Base-by-base conservation (phyloP, 2,113 vertebrate genomes). In the Dicentrarchus labrax region DNA sequence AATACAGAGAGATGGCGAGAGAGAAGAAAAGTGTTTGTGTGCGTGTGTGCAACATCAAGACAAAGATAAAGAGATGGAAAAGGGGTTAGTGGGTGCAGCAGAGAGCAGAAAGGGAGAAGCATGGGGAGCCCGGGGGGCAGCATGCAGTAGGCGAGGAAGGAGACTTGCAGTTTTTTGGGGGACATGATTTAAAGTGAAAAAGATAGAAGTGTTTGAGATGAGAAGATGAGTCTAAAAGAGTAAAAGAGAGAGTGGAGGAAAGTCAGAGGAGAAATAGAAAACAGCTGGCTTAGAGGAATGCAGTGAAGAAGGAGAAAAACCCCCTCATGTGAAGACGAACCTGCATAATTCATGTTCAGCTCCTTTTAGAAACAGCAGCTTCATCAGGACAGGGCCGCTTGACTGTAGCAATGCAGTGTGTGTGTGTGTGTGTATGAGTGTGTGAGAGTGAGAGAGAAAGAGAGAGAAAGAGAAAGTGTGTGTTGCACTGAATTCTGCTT, bases 281-380 rank as follows among this genome's bases (percentile, higher is more conserved):
- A 93, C 87, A 94, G 91, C 92, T 92, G 91, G 91, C 82, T 88
- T 81, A 86, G 84, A 93, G 87, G 86, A 94, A 92, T 75, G 90
- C 80, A 54, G 88, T 24, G 72, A 45, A 86, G 85, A 78, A 81
- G 84, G 71, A 88, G 83, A 86, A 89, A 91, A 92, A 65, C 50
- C 53, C 80, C 88, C 88, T 89, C 74, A 89, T 92, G 93, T 92
- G 93, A 94, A 94, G 94, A 92, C 86, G 76, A 92, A 88, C 80
- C 90, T 95, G 95, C 95, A 96, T 96, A 93, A 96, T 96, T 96
- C 95, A 96, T 96, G 94, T 76, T 80, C 84, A 83, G 92, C 94
- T 95, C 86, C 94, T 95, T 95, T 96, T 95, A 96, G 96, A 95
- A 95, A 95, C 82, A 92, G 93, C 94, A 93, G 93, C 94, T 95